Evolutionary conservation across 2,797 vertebrate genomes (phyloP).

Genomic region (Malurus leucopterus): DNA sequence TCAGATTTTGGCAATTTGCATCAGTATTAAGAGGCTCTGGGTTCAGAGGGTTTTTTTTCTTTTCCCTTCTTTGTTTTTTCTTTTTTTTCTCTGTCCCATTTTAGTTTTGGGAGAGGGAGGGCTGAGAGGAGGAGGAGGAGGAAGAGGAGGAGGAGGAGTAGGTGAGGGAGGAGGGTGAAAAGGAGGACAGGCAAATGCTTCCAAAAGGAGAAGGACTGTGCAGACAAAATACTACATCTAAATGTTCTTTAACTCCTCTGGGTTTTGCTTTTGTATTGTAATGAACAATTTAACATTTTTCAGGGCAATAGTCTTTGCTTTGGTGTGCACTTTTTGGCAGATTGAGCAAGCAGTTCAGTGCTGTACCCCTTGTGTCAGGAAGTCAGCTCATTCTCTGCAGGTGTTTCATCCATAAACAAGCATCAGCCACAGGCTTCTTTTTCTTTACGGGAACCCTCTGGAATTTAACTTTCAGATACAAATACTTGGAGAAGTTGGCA

Average conservation of each 20-base stretch:
- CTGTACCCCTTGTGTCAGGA: slow-evolving; percentile 53
- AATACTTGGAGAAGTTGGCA: slow-evolving; percentile 87
- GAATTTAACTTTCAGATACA: slow-evolving; percentile 88
- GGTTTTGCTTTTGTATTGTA: slow-evolving; percentile 45
- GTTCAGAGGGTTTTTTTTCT: not conserved
- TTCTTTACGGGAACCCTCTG: slow-evolving; percentile 78
- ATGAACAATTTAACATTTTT: slow-evolving; percentile 56
- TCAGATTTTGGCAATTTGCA: slow-evolving; percentile 29
- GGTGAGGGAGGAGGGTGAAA: slow-evolving; percentile 4
- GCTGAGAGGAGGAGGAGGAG: not conserved
- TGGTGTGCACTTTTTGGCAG: slow-evolving; percentile 25
- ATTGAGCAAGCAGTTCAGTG: slow-evolving; percentile 25
- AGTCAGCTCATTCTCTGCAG: slow-evolving; percentile 67
- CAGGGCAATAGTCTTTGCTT: slow-evolving; percentile 39
- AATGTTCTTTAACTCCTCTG: slow-evolving; percentile 33
- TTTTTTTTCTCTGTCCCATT: not conserved
- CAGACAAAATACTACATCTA: slow-evolving; percentile 19
- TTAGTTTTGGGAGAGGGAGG: slow-evolving; percentile 17
- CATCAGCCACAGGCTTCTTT: slow-evolving; percentile 64
- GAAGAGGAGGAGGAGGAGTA: not conserved
- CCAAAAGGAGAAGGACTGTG: slow-evolving; percentile 40
- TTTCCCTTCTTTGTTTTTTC: not conserved
- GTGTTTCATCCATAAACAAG: slow-evolving; percentile 75
- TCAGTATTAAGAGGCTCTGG: slow-evolving; percentile 28
- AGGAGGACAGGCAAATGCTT: slow-evolving; percentile 37